A percentile compares a stretch with the other conserved stretches of the same genome.
Evolutionary conservation across 2,797 vertebrate species (phyloP).

Genomic region (Pteropus rufus): DNA sequence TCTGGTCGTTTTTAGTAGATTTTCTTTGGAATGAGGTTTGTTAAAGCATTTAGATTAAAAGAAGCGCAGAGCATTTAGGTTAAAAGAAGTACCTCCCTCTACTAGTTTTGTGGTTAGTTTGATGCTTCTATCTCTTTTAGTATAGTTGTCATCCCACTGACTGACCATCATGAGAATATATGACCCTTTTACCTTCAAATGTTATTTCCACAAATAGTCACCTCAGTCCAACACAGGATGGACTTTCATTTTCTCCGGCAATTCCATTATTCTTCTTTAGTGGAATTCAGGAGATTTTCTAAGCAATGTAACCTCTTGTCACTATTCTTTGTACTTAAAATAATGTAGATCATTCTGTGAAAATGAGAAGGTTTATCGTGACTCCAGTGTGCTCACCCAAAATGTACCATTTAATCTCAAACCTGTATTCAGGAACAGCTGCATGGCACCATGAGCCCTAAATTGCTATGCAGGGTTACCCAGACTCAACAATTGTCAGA

Average conservation of each 20-base stretch:
- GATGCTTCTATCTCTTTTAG: background rate
- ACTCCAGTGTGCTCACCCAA: conserved; percentile 69
- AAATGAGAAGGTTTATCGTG: conserved; percentile 64
- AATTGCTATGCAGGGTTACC: conserved; percentile 46
- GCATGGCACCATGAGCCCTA: conserved; percentile 45
- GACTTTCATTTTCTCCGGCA: background rate
- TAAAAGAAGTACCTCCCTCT: background rate
- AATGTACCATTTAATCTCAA: conserved; percentile 68
- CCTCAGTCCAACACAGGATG: background rate
- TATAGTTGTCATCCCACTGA: background rate
- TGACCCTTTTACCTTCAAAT: background rate
- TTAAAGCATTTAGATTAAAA: background rate
- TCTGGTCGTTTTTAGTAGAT: background rate
- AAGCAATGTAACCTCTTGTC: conserved; percentile 49
- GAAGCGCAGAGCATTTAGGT: background rate
- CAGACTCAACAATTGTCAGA: conserved; percentile 58
- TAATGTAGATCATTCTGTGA: conserved; percentile 57
- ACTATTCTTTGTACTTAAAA: conserved; percentile 62
- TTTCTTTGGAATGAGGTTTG: background rate
- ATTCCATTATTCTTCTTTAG: conserved; percentile 39
- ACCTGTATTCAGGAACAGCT: conserved; percentile 65
- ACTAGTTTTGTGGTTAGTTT: background rate
- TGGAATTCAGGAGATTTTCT: conserved; percentile 62
- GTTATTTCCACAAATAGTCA: background rate
- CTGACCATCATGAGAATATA: background rate